These are phyloP conservation scores for Cynodonichthys magdalenae DNA, from an alignment of 2,797 vertebrate species.

Conservation along the genomic window DNA sequence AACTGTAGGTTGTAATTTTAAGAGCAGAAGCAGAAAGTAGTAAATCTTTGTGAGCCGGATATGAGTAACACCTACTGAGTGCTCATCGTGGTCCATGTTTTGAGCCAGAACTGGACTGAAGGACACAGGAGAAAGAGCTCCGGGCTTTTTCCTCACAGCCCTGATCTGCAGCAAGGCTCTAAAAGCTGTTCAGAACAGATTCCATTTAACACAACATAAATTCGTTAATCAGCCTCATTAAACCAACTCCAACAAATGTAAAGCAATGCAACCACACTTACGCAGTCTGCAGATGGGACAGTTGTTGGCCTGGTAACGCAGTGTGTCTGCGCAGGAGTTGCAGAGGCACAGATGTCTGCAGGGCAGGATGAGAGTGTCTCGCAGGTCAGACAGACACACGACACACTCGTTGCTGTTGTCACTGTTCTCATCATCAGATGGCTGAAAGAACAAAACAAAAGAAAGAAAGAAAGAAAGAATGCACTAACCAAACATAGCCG, in stretches of 20 bases:
- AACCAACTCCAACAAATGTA: neutral
- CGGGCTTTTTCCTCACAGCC: slow-evolving; percentile 96
- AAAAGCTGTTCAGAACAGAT: slow-evolving; percentile 82
- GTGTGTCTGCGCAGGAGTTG: slow-evolving; percentile 93
- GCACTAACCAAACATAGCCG: neutral
- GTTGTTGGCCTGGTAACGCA: slow-evolving; percentile 98
- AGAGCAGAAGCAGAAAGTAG: neutral
- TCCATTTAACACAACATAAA: neutral
- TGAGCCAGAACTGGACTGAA: slow-evolving; percentile 97
- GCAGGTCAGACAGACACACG: slow-evolving; percentile 93
- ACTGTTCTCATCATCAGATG: slow-evolving; percentile 93
- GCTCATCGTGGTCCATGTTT: slow-evolving; percentile 95
- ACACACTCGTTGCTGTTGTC: slow-evolving; percentile 99
- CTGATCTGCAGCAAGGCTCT: slow-evolving; percentile 97
- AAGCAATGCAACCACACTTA: slow-evolving; percentile 71
- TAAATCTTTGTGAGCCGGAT: neutral
- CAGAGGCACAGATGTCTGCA: slow-evolving; percentile 96
- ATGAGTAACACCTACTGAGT: slow-evolving; percentile 82
- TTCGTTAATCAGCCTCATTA: neutral
- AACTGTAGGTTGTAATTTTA: neutral
- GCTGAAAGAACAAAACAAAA: slow-evolving; percentile 73
- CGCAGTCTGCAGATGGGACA: slow-evolving; percentile 98
- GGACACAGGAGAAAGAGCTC: slow-evolving; percentile 92
- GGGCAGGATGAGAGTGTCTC: slow-evolving; percentile 95
- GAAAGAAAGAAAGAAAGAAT: neutral